A percentile compares a stretch with the other conserved stretches of the same genome.
Conservation (phyloP, 2,888 invertebrate genomes). For the Anorthoa munda region DNA sequence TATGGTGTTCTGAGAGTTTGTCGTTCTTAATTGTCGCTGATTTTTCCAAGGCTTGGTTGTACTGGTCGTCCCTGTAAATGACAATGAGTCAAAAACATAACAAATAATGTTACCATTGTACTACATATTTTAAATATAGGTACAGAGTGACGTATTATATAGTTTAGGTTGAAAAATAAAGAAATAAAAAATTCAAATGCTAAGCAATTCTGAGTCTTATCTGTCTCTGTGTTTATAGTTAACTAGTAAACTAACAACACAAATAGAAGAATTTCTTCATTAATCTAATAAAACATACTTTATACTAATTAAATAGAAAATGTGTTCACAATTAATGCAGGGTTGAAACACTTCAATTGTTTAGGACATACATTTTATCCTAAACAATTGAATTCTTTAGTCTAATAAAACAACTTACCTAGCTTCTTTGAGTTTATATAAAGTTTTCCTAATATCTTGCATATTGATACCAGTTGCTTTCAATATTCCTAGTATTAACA, state of each 20-base stretch:
- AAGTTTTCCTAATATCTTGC: conserved; percentile 92
- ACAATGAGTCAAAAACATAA: conserved; percentile 4
- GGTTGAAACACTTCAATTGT: too few species aligned
- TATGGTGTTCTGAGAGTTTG: conserved; percentile 79
- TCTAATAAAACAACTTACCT: conserved; percentile 72
- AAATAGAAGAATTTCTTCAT: too few species aligned
- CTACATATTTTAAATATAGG: background rate
- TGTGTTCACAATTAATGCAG: too few species aligned
- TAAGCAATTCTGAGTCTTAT: too few species aligned
- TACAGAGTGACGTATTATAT: background rate
- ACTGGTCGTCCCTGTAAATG: conserved; percentile 80
- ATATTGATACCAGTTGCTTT: conserved; percentile 91
- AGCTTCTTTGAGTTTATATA: conserved; percentile 86
- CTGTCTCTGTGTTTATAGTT: too few species aligned
- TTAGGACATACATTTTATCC: too few species aligned
- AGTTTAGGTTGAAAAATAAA: background rate
- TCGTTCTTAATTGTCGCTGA: conserved; percentile 80
- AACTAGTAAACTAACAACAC: too few species aligned
- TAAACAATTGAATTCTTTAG: background rate
- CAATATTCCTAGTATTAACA: conserved; percentile 88
- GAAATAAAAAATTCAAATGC: too few species aligned
- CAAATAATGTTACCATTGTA: background rate
- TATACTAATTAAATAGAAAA: too few species aligned
- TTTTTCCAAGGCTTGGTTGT: conserved; percentile 80
- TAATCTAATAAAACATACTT: too few species aligned